Base-by-base conservation (phyloP, 2,797 vertebrate genomes). In the Lemur catta region DNA sequence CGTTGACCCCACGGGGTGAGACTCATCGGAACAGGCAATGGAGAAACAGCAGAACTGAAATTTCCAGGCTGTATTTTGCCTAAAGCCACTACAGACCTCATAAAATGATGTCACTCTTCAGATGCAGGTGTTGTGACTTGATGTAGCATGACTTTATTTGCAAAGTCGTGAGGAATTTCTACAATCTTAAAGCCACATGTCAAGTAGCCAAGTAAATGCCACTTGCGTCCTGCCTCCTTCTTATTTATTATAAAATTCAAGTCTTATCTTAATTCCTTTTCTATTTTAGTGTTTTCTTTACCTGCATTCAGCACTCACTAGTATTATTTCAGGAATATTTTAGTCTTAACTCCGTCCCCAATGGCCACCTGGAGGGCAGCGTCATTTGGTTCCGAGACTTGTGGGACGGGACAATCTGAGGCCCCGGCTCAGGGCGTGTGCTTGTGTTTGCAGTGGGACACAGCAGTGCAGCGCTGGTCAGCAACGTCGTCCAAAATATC, bases 281-380 rank as follows among this genome's bases (percentile, higher is more conserved):
- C 61, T 11, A 94, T 94, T 98, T 65, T 65, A 65, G 63, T 65
- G 93, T 97, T 95, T 93, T 30, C 12, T 96, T 57, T 92, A 93
- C 89, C 92, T 91, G 86, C 30, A 48, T 93, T 95, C 90, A 95
- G 91, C 93, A 75, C 65, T 92, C 88, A 87, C 85, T 61, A 92
- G 59, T 43, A 78, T 14, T 92, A 95, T 92, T 88, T 90, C 95
- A 96, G 85, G 80, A 75, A 38, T 93, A 93, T 93, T 92, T 93
- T 95, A 92, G 88, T 96, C 97, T 93, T 91, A 89, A 96, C 96
- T 92, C 95, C 79, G 48, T 94, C 97, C 65, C 55, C 75, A 89
- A 81, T 93, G 97, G 94, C 94, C 14, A 14, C 17, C 11, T 71
- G 82, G n/a, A 75, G 95, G 63, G 75, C 82, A 84, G 95, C 10